Percentiles rank a stretch among this genome's conserved stretches.
phyloP scores from a whole-genome alignment of 2,888 invertebrate species.

The Diaphora mendica region DNA sequence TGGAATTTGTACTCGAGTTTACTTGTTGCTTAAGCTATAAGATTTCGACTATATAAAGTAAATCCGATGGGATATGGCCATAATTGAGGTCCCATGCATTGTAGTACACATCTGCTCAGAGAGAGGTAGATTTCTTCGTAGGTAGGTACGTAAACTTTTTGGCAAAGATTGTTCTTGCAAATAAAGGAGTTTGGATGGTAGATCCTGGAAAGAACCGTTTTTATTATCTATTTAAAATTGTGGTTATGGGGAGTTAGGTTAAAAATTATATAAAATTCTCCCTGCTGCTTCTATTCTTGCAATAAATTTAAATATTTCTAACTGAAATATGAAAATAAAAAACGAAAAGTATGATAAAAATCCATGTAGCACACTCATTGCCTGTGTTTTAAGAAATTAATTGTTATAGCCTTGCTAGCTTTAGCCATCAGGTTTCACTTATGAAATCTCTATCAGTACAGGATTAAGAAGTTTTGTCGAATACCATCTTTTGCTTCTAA shows the following conservation, averaged over 20 bases:
- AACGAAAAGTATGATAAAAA: not conserved
- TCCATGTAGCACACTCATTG: not conserved
- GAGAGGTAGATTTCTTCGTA: slow-evolving; percentile 65
- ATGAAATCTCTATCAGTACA: too few species aligned
- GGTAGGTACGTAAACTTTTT: slow-evolving; percentile 60
- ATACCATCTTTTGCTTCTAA: too few species aligned
- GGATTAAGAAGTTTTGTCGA: too few species aligned
- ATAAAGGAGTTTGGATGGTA: slow-evolving; percentile 53
- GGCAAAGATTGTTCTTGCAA: slow-evolving; percentile 65
- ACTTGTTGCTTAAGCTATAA: slow-evolving; percentile 84
- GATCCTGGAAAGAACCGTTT: slow-evolving; percentile 24
- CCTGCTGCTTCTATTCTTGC: not conserved
- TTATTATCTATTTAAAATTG: not conserved
- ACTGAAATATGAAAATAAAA: not conserved
- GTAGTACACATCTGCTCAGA: slow-evolving; percentile 89
- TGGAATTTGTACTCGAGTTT: slow-evolving; percentile 83
- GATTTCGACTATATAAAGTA: slow-evolving; percentile 86
- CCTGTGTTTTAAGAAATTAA: not conserved
- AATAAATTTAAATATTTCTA: not conserved
- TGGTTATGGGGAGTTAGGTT: not conserved
- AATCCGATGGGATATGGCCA: slow-evolving; percentile 93
- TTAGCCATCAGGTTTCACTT: not conserved
- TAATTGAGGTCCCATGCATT: slow-evolving; percentile 89
- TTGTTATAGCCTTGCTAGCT: not conserved
- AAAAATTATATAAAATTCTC: not conserved